Percentiles rank a stretch among this genome's conserved stretches.
phyloP scores from a whole-genome alignment of 2,888 invertebrate genomes.

The Matsumyia berberina region DNA sequence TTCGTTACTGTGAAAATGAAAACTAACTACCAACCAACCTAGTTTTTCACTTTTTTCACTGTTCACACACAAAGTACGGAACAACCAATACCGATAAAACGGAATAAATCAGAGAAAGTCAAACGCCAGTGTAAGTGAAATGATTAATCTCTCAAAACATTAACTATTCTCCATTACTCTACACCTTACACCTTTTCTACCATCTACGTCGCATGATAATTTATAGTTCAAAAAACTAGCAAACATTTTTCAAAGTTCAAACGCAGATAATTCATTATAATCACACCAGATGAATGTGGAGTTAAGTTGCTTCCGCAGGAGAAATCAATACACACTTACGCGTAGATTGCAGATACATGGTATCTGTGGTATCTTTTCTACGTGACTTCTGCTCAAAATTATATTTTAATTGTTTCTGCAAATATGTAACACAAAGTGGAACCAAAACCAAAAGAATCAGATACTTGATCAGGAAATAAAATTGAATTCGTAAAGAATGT shows the following conservation, averaged over 20 bases:
- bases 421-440: slow-evolving; percentile 3
- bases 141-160: slow-evolving; percentile 39
- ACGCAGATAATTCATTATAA: slow-evolving; percentile 35
- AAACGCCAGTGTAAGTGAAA: slow-evolving; percentile 38
- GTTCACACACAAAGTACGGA: slow-evolving; percentile 16
- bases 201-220: slow-evolving; percentile 19
- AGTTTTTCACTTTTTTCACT: not conserved
- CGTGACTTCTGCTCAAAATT: slow-evolving; percentile 8
- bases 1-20: slow-evolving; percentile 28
- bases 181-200: slow-evolving; percentile 5
- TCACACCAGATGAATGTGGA: too few species aligned
- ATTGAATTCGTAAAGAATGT: slow-evolving; percentile 39
- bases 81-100: slow-evolving; percentile 11
- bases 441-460: not conserved
- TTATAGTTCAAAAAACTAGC: slow-evolving; percentile 25
- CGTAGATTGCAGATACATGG: not conserved
- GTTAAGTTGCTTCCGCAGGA: slow-evolving; percentile 59
- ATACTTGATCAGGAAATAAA: slow-evolving; percentile 31
- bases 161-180: slow-evolving; percentile 10
- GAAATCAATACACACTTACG: slow-evolving; percentile 36
- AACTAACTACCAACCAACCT: not conserved
- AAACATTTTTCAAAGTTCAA: slow-evolving; percentile 28
- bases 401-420: slow-evolving; percentile 55
- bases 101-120: slow-evolving; percentile 56
- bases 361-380: not conserved